Conservation (phyloP, 2,797 vertebrate genomes). For the Argyrosomus regius region DNA sequence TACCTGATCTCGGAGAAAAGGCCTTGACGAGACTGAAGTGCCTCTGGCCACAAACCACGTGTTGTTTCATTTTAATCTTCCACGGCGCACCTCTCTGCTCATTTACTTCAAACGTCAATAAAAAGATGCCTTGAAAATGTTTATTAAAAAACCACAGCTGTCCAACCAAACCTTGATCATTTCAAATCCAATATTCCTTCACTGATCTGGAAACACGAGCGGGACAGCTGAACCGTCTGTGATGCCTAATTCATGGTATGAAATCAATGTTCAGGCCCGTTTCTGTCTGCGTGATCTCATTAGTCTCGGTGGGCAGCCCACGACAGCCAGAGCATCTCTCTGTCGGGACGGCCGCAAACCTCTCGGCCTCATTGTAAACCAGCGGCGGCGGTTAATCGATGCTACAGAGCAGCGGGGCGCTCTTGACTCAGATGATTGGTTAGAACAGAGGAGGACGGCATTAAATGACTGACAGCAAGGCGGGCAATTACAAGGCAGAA, state of each 20-base stretch:
- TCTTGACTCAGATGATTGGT: constrained; percentile 48
- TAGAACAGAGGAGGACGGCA: constrained; percentile 44
- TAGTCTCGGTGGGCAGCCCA: constrained; percentile 26
- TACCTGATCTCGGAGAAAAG: background rate
- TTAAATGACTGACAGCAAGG: constrained; percentile 59
- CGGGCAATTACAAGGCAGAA: constrained; percentile 53
- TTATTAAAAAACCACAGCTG: background rate
- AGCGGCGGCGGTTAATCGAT: constrained; percentile 72
- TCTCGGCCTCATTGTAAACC: constrained; percentile 57
- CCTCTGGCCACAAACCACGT: constrained; percentile 1
- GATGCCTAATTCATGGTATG: constrained; percentile 51
- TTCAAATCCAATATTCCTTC: constrained; percentile 33
- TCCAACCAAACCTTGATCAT: constrained; percentile 25
- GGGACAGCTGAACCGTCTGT: background rate
- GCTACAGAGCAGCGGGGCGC: constrained; percentile 36
- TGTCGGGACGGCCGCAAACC: background rate
- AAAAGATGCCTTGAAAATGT: background rate
- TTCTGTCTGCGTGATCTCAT: constrained; percentile 55
- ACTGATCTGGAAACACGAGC: constrained; percentile 26
- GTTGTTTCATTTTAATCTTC: background rate
- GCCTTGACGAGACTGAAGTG: background rate
- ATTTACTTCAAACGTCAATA: constrained; percentile 4
- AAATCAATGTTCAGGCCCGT: constrained; percentile 60
- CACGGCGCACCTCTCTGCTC: background rate
- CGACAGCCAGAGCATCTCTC: background rate